Base-by-base conservation (phyloP, 2,113 vertebrate species). In the Xiphophorus couchianus region DNA sequence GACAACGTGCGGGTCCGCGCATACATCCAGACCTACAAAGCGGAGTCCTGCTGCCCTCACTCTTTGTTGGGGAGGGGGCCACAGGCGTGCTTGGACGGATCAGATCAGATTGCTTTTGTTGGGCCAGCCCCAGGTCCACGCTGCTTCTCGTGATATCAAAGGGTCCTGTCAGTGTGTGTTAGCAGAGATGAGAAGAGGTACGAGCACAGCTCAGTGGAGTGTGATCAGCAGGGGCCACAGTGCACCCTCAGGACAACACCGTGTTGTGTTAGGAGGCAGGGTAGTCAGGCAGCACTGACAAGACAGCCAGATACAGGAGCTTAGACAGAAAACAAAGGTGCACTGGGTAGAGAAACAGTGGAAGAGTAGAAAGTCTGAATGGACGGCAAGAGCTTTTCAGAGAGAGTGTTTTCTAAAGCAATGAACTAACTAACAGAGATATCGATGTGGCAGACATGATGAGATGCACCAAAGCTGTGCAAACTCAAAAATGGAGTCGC, bases 51-150 rank as follows among this genome's bases (percentile, higher is more conserved):
- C 90, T 86, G 86, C 82, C 86, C 85, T 54, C 35, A 71, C 31
- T 76, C 85, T 82, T 93, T 92, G 91, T 92, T 3, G 11, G 54
- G 74, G 67, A 73, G 44, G 72, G 67, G 75, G 44, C 74, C 4
- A 58, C 73, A 72, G 85, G 80, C 89, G 31, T 89, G 88, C 91
- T 90, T 80, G 77, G 82, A 88, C 86, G 78, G 83, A 81, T 92
- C 90, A 85, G 92, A 93, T 94, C 91, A 93, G 77, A 79, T 89
- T 89, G 92, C 92, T 94, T 92, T 94, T 92, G 91, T 94, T 91
- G 90, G 91, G 81, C 64, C 66, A 0, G 88, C 84, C 89, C 78
- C 85, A 84, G 84, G 86, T 92, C 90, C 82, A 78, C 80, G 71
- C 85, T 81, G 81, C 90, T 90, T 80, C 62, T 83, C 76, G 66